A percentile compares a stretch with the other conserved stretches of the same genome.
Conservation (phyloP, 2,113 vertebrate species). For the Lophius piscatorius region DNA sequence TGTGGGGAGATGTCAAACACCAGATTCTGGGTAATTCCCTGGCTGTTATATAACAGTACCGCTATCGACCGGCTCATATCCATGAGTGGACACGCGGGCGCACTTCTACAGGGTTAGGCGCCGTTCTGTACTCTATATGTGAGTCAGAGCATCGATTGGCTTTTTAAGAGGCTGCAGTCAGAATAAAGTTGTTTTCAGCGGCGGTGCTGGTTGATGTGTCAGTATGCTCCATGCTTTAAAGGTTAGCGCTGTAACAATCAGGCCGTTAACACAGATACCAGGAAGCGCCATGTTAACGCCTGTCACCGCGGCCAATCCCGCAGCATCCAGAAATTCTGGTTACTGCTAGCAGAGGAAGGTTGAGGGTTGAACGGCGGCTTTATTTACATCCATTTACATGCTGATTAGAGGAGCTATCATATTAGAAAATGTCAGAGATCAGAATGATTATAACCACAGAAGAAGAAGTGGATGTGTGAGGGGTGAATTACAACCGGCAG, state of each 20-base stretch:
- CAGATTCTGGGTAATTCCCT: constrained; percentile 44
- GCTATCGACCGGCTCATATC: constrained; percentile 53
- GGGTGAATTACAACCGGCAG: background rate
- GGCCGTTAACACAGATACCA: constrained; percentile 37
- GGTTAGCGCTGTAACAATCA: constrained; percentile 26
- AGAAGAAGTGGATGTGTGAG: too few relatives aligned
- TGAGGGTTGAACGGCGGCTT: constrained; percentile 48
- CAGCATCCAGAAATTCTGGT: constrained; percentile 54
- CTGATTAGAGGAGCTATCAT: constrained; percentile 63
- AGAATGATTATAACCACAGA: constrained; percentile 37
- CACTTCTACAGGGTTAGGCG: constrained; percentile 1
- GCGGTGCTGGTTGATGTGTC: constrained; percentile 14
- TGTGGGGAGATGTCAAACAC: constrained; percentile 60
- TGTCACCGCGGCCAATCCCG: constrained; percentile 42
- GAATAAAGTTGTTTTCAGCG: constrained; percentile 50
- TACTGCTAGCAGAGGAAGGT: constrained; percentile 62
- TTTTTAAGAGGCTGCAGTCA: constrained; percentile 53
- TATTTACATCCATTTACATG: constrained; percentile 79
- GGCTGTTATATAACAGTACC: constrained; percentile 53
- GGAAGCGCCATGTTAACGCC: constrained; percentile 46
- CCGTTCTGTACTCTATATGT: constrained; percentile 26
- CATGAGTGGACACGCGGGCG: background rate
- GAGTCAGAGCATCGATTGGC: constrained; percentile 49
- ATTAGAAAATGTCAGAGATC: constrained; percentile 57
- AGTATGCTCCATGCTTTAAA: constrained; percentile 41